Evolutionary conservation across 2,797 vertebrate species (phyloP).

Genomic region (Tauraco hartlaubi): DNA sequence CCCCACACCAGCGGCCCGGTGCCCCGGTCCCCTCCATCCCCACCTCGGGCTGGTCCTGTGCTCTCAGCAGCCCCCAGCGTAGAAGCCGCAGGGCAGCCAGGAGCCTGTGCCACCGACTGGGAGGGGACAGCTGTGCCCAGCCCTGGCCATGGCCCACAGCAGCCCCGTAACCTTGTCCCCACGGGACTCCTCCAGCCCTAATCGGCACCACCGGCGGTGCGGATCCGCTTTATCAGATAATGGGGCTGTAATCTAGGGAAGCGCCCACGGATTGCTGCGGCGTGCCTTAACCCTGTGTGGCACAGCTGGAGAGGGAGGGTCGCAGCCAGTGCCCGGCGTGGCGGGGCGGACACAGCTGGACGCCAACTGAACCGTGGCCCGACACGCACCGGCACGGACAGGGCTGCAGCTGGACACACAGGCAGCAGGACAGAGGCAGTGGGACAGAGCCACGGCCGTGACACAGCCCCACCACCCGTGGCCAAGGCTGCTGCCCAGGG

Average conservation of each 20-base stretch:
- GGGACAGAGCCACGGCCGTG: neutral
- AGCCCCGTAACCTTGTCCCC: constrained; percentile 65
- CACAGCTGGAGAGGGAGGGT: constrained; percentile 51
- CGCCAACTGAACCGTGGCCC: accelerated
- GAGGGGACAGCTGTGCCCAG: neutral
- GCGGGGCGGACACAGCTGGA: neutral
- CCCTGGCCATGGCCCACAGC: accelerated
- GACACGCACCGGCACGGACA: too few relatives aligned
- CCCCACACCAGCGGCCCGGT: accelerated
- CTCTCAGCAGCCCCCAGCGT: accelerated
- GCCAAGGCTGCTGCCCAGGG: neutral
- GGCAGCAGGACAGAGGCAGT: too few relatives aligned
- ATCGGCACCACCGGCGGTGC: neutral
- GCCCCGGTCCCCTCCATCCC: neutral
- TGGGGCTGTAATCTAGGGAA: constrained; percentile 64
- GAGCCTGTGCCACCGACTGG: accelerated
- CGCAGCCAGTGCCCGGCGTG: accelerated
- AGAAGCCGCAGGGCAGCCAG: neutral
- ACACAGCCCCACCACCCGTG: neutral
- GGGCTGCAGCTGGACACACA: too few relatives aligned
- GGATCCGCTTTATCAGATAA: constrained; percentile 65
- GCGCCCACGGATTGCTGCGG: neutral
- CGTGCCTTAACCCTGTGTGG: neutral
- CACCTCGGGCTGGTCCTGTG: accelerated
- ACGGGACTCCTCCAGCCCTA: neutral